Evolutionary conservation across 1,140 invertebrate species (phyloP).

Genomic region (Drosophila nigrodunni): DNA sequence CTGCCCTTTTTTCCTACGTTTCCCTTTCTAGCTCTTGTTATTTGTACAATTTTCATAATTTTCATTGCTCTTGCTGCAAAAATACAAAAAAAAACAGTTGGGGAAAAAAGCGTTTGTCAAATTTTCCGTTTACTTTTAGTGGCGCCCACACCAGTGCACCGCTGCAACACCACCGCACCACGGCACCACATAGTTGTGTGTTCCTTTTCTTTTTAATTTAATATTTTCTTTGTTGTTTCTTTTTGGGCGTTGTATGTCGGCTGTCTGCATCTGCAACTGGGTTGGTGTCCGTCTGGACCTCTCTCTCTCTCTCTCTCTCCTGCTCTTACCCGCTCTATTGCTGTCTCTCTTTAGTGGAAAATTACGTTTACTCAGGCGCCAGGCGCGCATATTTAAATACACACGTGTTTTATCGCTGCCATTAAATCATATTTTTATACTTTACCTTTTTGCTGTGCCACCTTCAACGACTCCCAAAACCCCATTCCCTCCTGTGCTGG

Average conservation of each 20-base stretch:
- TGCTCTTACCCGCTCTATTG: neutral
- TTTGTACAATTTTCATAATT: slow-evolving; percentile 72
- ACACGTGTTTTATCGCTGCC: slow-evolving; percentile 85
- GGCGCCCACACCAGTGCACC: slow-evolving; percentile 30
- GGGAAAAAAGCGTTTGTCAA: slow-evolving; percentile 62
- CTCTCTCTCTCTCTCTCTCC: neutral
- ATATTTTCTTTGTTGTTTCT: slow-evolving; percentile 78
- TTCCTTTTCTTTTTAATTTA: slow-evolving; percentile 73
- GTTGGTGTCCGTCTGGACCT: slow-evolving; percentile 40
- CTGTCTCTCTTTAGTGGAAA: slow-evolving; percentile 56
- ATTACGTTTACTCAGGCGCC: slow-evolving; percentile 84
- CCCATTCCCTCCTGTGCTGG: slow-evolving; percentile 46
- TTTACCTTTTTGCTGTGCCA: slow-evolving; percentile 73
- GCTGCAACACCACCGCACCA: neutral
- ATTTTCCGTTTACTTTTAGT: slow-evolving; percentile 64
- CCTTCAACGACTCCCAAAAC: slow-evolving; percentile 45
- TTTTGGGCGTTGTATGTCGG: slow-evolving; percentile 53
- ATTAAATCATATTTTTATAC: slow-evolving; percentile 85
- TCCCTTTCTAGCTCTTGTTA: slow-evolving; percentile 1
- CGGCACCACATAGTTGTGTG: slow-evolving; percentile 46
- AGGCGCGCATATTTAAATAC: slow-evolving; percentile 84
- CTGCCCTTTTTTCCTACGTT: slow-evolving; percentile 36
- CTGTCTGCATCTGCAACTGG: slow-evolving; percentile 43
- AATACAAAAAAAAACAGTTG: slow-evolving; percentile 17
- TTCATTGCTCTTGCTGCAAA: slow-evolving; percentile 49